Evolutionary conservation across 2,113 vertebrate genomes (phyloP).

Genomic region (Cochlearius cochlearius): DNA sequence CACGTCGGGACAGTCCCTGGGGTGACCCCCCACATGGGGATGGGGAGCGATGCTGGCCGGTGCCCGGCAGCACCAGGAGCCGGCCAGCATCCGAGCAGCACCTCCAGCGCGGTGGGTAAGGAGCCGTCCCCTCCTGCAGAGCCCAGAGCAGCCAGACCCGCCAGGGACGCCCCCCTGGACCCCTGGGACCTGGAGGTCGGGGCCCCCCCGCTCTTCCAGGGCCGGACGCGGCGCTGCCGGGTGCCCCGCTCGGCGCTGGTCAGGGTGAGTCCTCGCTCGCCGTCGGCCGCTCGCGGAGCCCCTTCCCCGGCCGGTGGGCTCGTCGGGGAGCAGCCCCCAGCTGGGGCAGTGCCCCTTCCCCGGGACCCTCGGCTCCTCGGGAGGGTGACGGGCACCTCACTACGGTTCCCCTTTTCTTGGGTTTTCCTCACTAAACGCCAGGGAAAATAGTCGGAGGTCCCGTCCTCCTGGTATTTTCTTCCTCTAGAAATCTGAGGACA

Average conservation of each 20-base stretch:
- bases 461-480: neutral
- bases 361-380: accelerated
- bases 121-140: slow-evolving; percentile 27
- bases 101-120: neutral
- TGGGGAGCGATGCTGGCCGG: accelerated
- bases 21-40: accelerated
- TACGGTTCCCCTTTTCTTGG: neutral
- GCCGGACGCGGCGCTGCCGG: slow-evolving; percentile 68
- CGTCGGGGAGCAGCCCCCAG: neutral
- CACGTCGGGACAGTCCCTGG: accelerated
- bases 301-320: accelerated
- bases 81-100: neutral
- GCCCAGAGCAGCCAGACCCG: slow-evolving; percentile 72
- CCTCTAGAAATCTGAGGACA: neutral
- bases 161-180: accelerated
- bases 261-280: slow-evolving; percentile 65
- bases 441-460: neutral
- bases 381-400: accelerated
- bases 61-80: neutral
- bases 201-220: slow-evolving; percentile 70
- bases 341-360: no score
- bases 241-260: slow-evolving; percentile 78
- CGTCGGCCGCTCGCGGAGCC: accelerated
- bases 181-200: slow-evolving; percentile 79
- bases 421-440: neutral